Evolutionary conservation across 64 coral and sea anemone genomes (phyloP).

Genomic region (Cladopsammia gracilis): DNA sequence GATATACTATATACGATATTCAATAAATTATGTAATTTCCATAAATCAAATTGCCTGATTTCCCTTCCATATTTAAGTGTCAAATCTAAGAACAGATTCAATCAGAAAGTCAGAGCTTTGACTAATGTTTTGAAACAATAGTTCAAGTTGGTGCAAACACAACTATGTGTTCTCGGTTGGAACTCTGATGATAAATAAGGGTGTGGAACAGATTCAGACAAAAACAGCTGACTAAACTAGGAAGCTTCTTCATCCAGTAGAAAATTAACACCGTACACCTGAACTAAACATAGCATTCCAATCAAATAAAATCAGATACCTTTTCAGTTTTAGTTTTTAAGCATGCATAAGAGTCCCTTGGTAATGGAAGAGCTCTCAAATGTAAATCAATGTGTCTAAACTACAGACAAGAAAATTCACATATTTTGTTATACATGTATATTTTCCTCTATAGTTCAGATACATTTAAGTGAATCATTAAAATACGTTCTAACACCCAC

Average conservation of each 20-base stretch:
- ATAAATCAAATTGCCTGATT: not conserved
- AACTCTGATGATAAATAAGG: not conserved
- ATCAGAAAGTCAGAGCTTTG: not conserved
- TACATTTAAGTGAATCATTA: not conserved
- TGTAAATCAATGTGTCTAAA: not conserved
- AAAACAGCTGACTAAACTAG: conserved; percentile 25
- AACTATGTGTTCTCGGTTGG: not conserved
- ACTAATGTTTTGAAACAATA: not conserved
- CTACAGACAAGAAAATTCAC: not conserved
- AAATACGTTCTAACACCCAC: not conserved
- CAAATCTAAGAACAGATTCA: not conserved
- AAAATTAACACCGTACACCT: not conserved
- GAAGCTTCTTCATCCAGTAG: not conserved
- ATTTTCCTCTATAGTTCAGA: not conserved
- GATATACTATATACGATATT: not conserved
- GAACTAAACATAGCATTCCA: not conserved
- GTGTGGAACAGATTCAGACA: not conserved
- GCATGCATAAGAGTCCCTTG: not conserved
- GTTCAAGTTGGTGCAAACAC: not conserved
- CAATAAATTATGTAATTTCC: not conserved
- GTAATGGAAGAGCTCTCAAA: not conserved
- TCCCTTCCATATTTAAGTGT: not conserved
- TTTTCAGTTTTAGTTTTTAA: too few species aligned
- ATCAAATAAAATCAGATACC: not conserved
- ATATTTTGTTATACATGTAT: not conserved